Conservation (phyloP, 2,797 vertebrate genomes). For the Takifugu ocellatus region DNA sequence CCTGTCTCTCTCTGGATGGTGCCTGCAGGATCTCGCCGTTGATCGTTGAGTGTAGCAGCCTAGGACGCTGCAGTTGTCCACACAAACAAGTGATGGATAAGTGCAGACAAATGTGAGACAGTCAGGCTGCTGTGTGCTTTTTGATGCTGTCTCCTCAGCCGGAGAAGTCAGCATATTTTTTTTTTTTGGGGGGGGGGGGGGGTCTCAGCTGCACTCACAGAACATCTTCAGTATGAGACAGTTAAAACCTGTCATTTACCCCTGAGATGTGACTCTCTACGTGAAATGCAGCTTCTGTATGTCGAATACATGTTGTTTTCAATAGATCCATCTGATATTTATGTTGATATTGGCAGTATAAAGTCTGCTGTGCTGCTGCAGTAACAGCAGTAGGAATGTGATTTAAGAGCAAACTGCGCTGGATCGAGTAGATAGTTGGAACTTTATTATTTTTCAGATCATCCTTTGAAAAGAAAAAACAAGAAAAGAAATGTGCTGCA, state of each 20-base stretch:
- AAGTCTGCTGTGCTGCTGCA: conserved; percentile 2
- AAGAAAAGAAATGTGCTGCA: conserved; percentile 19
- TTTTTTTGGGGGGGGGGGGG: background rate
- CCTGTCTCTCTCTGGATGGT: background rate
- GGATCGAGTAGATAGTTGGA: conserved; percentile 31
- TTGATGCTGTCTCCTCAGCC: conserved; percentile 34
- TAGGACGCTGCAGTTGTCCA: too few species aligned
- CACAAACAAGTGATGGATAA: too few species aligned
- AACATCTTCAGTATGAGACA: conserved; percentile 29
- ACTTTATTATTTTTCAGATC: conserved; percentile 46
- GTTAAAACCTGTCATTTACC: background rate
- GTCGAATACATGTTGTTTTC: background rate
- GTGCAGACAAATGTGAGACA: conserved; percentile 40
- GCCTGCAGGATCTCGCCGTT: background rate
- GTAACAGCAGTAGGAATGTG: conserved; percentile 19
- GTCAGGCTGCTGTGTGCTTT: conserved; percentile 41
- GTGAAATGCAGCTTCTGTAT: background rate
- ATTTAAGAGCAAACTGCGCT: conserved; percentile 34
- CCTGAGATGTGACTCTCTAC: background rate
- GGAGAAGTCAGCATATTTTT: conserved; percentile 31
- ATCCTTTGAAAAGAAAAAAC: conserved; percentile 4
- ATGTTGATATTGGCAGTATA: background rate
- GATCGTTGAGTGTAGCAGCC: too few species aligned
- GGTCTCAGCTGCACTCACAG: conserved; percentile 35
- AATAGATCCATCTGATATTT: conserved; percentile 2